Evolutionary conservation across 2,797 vertebrate species (phyloP).

Genomic region (Mycteria americana): DNA sequence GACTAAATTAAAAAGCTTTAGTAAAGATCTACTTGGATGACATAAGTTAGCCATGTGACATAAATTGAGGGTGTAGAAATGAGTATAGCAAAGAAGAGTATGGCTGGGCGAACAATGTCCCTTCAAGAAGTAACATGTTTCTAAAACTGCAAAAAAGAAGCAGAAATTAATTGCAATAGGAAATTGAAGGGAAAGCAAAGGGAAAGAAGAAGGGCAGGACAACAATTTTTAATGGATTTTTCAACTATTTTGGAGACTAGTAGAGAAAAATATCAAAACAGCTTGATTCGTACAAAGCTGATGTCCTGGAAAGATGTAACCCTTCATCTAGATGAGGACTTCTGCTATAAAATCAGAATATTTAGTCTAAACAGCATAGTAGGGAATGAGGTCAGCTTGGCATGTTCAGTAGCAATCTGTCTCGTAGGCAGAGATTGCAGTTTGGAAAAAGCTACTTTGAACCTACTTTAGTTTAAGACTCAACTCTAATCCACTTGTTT

Average conservation of each 20-base stretch:
- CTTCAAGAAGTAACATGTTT: not conserved
- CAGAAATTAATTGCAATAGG: not conserved
- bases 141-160: not conserved
- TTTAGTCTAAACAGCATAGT: not conserved
- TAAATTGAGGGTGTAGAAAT: not conserved
- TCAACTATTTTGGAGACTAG: not conserved
- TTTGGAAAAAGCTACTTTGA: not conserved
- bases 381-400: constrained; percentile 26
- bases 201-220: not conserved
- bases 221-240: not conserved
- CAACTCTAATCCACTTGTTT: not conserved
- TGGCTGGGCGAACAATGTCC: rapidly evolving
- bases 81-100: not conserved
- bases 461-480: not conserved
- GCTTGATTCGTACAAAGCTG: not conserved
- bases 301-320: not conserved
- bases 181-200: not conserved
- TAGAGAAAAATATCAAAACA: not conserved
- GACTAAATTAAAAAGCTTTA: not conserved
- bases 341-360: not conserved
- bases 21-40: not conserved
- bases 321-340: not conserved
- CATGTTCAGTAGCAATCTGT: constrained; percentile 8
- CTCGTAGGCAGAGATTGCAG: not conserved
- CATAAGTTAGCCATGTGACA: rapidly evolving